These are phyloP conservation scores for Anabas testudineus DNA, from an alignment of 2,797 vertebrate genomes.

Conservation along the genomic window DNA sequence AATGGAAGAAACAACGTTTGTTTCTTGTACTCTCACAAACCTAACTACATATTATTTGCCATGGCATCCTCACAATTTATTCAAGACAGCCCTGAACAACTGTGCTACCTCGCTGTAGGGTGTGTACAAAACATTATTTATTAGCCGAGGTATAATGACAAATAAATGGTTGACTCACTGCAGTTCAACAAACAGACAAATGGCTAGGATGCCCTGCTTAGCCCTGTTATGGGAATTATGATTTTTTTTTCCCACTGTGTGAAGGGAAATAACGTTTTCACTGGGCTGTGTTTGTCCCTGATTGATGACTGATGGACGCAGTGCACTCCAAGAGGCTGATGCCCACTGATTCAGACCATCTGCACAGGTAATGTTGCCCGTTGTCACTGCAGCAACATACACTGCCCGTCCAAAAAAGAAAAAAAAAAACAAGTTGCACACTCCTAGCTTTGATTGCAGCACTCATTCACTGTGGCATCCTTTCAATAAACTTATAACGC, in stretches of 20 bases:
- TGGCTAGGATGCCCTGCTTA: slow-evolving; percentile 15
- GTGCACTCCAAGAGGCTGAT: background rate
- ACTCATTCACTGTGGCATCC: no score
- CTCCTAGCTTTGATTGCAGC: no score
- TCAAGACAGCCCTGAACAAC: slow-evolving; percentile 26
- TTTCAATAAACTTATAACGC: no score
- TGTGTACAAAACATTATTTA: slow-evolving; percentile 26
- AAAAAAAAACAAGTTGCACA: no score
- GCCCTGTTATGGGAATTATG: background rate
- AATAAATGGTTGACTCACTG: slow-evolving; percentile 23
- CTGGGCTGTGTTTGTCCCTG: slow-evolving; percentile 47
- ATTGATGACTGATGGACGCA: slow-evolving; percentile 59
- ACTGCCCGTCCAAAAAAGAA: no score
- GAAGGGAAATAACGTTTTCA: slow-evolving; percentile 48
- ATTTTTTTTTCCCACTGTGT: slow-evolving; percentile 42
- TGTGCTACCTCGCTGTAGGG: slow-evolving; percentile 9
- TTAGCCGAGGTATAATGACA: slow-evolving; percentile 21
- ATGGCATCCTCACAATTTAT: slow-evolving; percentile 27
- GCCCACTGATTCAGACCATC: slow-evolving; percentile 66
- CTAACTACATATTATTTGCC: background rate
- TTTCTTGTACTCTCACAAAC: background rate
- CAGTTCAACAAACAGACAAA: slow-evolving; percentile 28
- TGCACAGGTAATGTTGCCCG: slow-evolving; percentile 55
- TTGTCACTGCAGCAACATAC: slow-evolving; percentile 20
- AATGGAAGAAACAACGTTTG: background rate